These are phyloP conservation scores for Rana temporaria DNA, from an alignment of 2,113 vertebrate genomes.

Conservation along the genomic window DNA sequence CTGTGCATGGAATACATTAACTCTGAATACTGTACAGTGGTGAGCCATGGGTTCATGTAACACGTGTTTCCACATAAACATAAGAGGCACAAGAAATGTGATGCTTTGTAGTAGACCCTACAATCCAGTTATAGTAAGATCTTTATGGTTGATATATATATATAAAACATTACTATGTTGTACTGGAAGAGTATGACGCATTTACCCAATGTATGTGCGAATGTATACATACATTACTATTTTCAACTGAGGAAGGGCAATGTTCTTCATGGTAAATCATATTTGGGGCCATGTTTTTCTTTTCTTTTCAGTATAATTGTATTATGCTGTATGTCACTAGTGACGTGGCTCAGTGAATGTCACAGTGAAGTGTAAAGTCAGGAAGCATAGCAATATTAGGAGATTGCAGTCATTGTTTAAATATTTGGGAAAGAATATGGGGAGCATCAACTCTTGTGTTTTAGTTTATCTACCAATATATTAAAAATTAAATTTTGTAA, in stretches of 20 bases:
- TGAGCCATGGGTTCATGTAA: neutral
- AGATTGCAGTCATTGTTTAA: too few species aligned
- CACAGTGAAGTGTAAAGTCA: neutral
- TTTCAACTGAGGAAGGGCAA: neutral
- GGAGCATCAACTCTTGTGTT: too few species aligned
- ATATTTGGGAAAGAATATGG: too few species aligned
- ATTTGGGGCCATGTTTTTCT: neutral
- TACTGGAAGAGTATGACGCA: neutral
- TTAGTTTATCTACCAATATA: too few species aligned
- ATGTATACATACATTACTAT: neutral
- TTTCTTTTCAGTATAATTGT: neutral
- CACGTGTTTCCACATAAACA: neutral
- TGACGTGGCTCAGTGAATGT: neutral
- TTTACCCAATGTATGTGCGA: neutral
- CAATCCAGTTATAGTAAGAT: neutral
- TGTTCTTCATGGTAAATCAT: neutral
- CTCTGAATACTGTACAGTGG: neutral
- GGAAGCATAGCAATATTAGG: too few species aligned
- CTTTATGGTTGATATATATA: neutral
- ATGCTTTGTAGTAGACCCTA: neutral
- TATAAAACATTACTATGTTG: slow-evolving; percentile 7
- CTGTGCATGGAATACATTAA: neutral
- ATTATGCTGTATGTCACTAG: neutral
- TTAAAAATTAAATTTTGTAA: too few species aligned
- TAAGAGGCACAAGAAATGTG: slow-evolving; percentile 23